Evolutionary conservation across 2,797 vertebrate genomes (phyloP), one percentile per base, ranked within the genome.

Genomic region (Leucoraja ocellata): DNA sequence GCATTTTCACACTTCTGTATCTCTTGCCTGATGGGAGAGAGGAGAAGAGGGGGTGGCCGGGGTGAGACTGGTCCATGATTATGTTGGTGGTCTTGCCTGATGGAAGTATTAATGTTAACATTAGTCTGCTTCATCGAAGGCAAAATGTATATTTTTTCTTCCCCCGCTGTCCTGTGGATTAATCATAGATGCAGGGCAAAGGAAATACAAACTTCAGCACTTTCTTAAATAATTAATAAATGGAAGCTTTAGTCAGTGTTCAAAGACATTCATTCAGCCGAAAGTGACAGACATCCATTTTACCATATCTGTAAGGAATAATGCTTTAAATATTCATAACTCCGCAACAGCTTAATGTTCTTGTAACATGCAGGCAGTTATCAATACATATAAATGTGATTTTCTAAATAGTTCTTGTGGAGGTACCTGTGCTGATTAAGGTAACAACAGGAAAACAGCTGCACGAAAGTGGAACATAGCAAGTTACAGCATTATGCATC

Each of bases 241-340:
- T 68, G 63, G 23, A 88, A 36, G 61, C 16, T 21, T 68, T 63
- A 36, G n/a, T 9, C n/a, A 18, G n/a, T 65, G 84, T 68, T 88
- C 63, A 68, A 88, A 68, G 84, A 39, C 63, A 63, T 58, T 58
- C 83, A 16, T 14, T 2, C n/a, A 63, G 84, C n/a, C 68, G 65
- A 88, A 88, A 36, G 63, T 36, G 84, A 88, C 63, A 68, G 84
- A 21, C 84, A 88, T 88, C 63, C 18, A 88, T 88, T 88, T 21
- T 88, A 68, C 14, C n/a, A 88, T n/a, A 88, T 88, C 63, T 23
- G n/a, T 65, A 32, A 65, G 63, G 36, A 65, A 46, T 88, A 16
- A 18, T 8, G 61, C 61, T 88, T 88, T 88, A 88, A 88, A 88
- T 88, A 88, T 88, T 88, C 65, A 88, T 88, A 36, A 88, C 84